A percentile compares a stretch with the other conserved stretches of the same genome.
phyloP scores from a whole-genome alignment of 1,140 invertebrate genomes.

The Hyposmocoma kahamanoa region DNA sequence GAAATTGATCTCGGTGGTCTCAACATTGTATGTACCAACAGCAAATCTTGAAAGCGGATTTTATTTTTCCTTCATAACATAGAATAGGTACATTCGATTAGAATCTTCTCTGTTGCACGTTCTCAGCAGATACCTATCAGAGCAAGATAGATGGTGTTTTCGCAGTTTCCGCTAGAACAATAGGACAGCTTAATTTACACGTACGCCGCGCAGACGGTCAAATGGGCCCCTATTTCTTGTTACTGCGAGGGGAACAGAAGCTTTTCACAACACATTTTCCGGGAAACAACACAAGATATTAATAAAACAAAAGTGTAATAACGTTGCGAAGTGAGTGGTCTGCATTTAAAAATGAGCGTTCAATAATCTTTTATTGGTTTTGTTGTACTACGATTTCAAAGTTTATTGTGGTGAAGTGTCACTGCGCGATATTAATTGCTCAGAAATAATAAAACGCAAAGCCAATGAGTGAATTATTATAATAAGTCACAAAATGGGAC shows the following conservation, averaged over 20 bases:
- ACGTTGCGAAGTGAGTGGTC: too few species aligned
- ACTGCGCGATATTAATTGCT: constrained; percentile 8
- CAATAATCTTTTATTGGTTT: too few species aligned
- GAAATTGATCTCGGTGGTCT: too few species aligned
- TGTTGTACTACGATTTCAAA: too few species aligned
- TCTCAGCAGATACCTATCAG: constrained; percentile 45
- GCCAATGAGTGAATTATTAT: constrained; percentile 24
- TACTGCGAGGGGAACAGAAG: constrained; percentile 3
- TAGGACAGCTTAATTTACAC: constrained; percentile 37
- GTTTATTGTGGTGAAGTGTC: too few species aligned
- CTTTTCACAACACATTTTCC: too few species aligned
- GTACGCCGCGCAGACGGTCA: constrained; percentile 27
- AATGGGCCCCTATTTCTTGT: constrained; percentile 30
- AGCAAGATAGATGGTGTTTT: constrained; percentile 43
- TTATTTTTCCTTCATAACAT: too few species aligned
- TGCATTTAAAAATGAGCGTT: too few species aligned
- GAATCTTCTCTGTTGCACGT: constrained; percentile 25
- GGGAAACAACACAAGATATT: too few species aligned
- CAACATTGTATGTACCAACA: neutral
- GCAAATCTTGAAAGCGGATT: neutral
- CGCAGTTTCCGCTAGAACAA: constrained; percentile 31
- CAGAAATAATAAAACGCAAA: constrained; percentile 15
- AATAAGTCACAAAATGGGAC: constrained; percentile 15
- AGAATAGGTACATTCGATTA: too few species aligned
- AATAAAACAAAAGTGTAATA: too few species aligned